Conservation (phyloP, 2,797 vertebrate species). For the Sebastes paucispinis region DNA sequence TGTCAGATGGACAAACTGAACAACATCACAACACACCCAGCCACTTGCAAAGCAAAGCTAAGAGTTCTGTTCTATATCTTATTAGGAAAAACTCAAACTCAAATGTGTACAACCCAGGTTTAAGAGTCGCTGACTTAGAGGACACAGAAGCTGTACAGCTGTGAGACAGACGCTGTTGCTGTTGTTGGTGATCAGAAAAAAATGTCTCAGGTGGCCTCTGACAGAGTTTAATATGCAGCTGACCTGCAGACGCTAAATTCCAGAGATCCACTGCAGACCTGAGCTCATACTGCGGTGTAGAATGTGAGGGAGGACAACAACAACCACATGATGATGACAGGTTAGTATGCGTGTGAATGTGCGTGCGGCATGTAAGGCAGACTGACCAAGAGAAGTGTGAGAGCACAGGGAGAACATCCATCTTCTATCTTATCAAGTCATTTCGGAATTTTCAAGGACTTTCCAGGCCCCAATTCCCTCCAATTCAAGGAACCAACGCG, state of each 20-base stretch:
- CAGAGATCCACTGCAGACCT: neutral
- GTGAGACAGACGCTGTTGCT: neutral
- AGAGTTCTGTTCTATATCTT: neutral
- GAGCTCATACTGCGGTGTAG: conserved; percentile 2
- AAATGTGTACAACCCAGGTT: neutral
- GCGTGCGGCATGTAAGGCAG: neutral
- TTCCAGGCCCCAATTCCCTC: neutral
- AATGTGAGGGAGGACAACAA: conserved; percentile 20
- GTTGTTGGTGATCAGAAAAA: neutral
- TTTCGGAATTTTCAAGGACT: neutral
- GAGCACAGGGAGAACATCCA: rapidly evolving
- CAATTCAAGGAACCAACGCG: neutral
- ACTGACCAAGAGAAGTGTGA: neutral
- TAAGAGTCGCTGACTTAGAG: neutral
- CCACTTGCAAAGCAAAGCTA: neutral
- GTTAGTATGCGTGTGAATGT: rapidly evolving
- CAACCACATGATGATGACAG: neutral
- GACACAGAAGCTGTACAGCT: neutral
- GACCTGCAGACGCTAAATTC: conserved; percentile 25
- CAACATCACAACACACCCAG: rapidly evolving
- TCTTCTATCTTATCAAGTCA: neutral
- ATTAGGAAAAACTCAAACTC: neutral
- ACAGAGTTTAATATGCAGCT: neutral
- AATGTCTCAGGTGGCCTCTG: neutral
- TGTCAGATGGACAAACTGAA: neutral